Evolutionary conservation across 2,888 invertebrate genomes (phyloP).

Genomic region (Deroplatys truncata): DNA sequence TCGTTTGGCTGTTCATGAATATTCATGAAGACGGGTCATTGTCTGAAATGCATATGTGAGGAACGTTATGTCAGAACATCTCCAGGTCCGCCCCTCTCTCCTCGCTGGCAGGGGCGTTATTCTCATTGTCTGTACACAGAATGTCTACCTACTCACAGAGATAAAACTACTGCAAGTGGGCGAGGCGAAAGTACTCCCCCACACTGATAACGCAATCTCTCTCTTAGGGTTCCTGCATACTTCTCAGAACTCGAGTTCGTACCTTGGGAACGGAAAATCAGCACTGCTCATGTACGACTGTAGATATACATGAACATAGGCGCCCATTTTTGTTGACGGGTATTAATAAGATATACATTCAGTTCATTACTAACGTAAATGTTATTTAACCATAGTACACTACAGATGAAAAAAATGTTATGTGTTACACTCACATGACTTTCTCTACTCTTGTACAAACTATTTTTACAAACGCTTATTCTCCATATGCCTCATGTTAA

Average conservation of each 20-base stretch:
- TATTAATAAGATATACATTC: no score
- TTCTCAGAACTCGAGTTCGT: neutral
- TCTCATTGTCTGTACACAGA: neutral
- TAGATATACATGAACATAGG: no score
- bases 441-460: no score
- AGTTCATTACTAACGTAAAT: no score
- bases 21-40: conserved; percentile 2
- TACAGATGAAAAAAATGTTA: no score
- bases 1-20: neutral
- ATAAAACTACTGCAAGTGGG: neutral
- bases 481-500: no score
- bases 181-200: neutral
- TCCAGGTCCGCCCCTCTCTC: neutral
- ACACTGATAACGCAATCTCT: neutral
- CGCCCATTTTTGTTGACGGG: no score
- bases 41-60: neutral
- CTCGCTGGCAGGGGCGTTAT: neutral
- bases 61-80: neutral
- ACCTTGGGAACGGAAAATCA: no score
- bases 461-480: no score
- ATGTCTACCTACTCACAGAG: neutral
- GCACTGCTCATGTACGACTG: no score
- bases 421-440: no score
- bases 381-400: no score
- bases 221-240: neutral